Percentiles rank a stretch among this genome's conserved stretches.
Evolutionary conservation across 1,140 invertebrate species (phyloP).

Genomic region (Mya arenaria): DNA sequence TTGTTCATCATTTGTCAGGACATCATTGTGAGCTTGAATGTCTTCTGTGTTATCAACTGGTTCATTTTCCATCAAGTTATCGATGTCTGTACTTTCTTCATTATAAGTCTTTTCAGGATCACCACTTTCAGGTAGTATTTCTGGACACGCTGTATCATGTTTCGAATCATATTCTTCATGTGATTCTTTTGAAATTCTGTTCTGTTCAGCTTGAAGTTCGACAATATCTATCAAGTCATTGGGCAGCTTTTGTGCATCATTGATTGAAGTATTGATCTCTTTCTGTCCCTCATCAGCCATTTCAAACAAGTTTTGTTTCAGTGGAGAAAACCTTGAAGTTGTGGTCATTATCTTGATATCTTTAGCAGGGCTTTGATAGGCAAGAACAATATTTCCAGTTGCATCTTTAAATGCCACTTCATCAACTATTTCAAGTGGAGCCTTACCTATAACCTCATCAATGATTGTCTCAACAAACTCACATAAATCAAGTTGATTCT

Average conservation of each 20-base stretch:
- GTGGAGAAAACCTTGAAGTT: not conserved
- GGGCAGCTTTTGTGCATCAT: no score
- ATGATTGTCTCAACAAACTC: not conserved
- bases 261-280: no score
- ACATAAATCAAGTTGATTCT: not conserved
- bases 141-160: no score
- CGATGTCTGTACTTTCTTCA: not conserved
- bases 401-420: not conserved
- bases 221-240: no score
- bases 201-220: no score
- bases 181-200: no score
- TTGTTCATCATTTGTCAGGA: no score
- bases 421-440: not conserved
- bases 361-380: not conserved
- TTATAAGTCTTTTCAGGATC: not conserved
- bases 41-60: not conserved
- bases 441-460: not conserved
- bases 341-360: not conserved
- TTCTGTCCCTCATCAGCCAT: no score
- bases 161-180: no score
- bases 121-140: no score
- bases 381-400: not conserved
- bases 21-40: no score
- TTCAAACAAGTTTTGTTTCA: no score
- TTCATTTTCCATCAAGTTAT: not conserved